These are phyloP conservation scores for Tinamus major DNA, from an alignment of 2,797 vertebrate genomes.

Conservation along the genomic window DNA sequence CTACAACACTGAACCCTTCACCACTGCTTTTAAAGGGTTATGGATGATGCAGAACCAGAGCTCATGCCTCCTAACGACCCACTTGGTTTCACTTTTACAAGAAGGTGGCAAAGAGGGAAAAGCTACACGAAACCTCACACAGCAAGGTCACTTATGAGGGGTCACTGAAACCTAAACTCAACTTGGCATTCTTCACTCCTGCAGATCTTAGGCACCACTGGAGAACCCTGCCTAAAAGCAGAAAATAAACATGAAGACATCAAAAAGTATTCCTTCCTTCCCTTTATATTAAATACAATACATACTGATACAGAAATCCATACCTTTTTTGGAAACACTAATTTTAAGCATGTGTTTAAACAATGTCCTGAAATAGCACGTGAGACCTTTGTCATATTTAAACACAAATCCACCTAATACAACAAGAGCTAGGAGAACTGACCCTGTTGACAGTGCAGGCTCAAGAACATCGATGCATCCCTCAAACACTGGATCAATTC, in stretches of 20 bases:
- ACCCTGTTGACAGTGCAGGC: background rate
- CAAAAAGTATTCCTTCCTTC: background rate
- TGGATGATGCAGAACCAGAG: fast-evolving
- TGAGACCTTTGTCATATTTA: background rate
- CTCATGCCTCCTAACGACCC: fast-evolving
- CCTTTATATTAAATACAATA: background rate
- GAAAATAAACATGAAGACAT: background rate
- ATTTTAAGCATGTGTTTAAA: background rate
- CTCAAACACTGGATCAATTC: background rate
- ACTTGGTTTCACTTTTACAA: background rate
- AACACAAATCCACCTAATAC: background rate
- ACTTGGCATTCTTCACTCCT: background rate
- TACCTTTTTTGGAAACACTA: background rate
- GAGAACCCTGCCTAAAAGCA: background rate
- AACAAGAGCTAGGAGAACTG: background rate
- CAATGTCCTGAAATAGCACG: background rate
- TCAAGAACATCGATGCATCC: background rate
- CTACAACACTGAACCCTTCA: fast-evolving
- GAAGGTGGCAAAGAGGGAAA: background rate
- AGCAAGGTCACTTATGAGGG: background rate
- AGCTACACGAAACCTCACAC: background rate
- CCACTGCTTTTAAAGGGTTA: fast-evolving
- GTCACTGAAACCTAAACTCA: background rate
- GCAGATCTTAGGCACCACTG: background rate
- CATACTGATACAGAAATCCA: background rate